Conservation (phyloP, 2,797 vertebrate species). For the Gouania willdenowi region DNA sequence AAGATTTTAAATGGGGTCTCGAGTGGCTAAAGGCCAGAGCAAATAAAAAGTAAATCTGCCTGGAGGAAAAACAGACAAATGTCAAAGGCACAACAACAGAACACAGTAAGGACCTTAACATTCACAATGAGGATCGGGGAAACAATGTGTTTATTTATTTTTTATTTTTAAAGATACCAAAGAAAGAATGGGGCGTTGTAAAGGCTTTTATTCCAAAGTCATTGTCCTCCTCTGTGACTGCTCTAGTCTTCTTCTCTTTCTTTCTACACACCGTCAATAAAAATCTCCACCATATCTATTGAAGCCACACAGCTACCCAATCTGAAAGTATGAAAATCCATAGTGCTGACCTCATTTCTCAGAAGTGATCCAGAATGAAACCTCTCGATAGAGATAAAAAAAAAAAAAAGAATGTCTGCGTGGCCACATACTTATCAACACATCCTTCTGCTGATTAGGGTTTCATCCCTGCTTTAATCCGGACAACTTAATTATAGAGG, state of each 20-base stretch:
- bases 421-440: conserved; percentile 65
- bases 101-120: too few relatives aligned
- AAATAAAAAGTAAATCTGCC: conserved; percentile 9
- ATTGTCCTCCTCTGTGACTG: too few relatives aligned
- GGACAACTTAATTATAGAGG: conserved; percentile 71
- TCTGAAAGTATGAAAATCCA: conserved; percentile 35
- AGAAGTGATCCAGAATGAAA: conserved; percentile 45
- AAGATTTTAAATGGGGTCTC: conserved; percentile 17
- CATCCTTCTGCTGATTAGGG: conserved; percentile 63
- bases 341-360: conserved; percentile 58
- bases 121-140: too few relatives aligned
- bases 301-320: conserved; percentile 48
- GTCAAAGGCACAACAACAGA: conserved; percentile 6
- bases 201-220: conserved; percentile 10
- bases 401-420: conserved; percentile 54
- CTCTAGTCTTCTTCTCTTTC: neutral
- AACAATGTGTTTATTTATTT: too few relatives aligned
- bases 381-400: conserved; percentile 56
- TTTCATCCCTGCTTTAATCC: conserved; percentile 63
- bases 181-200: too few relatives aligned
- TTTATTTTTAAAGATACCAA: too few relatives aligned
- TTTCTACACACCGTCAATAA: neutral
- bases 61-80: conserved; percentile 15
- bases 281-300: conserved; percentile 29
- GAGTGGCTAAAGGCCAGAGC: conserved; percentile 17